Base-by-base conservation (phyloP, 2,113 vertebrate species). In the Heloderma charlesbogerti region DNA sequence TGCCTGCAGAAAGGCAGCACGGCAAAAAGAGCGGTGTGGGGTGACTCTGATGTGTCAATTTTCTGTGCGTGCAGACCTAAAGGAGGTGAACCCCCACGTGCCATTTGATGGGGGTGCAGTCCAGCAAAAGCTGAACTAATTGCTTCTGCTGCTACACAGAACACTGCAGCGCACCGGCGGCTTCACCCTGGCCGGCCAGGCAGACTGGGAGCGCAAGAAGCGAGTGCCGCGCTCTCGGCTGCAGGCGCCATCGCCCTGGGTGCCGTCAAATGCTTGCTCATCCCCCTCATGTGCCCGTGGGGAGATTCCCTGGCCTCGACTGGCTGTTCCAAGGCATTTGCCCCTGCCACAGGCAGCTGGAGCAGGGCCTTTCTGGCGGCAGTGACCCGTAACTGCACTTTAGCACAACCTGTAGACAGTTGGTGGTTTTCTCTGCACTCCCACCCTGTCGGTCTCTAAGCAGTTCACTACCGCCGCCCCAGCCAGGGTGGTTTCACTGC, bases 311-410 rank as follows among this genome's bases (percentile, higher is more conserved):
- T 34, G 51, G 45, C 22, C 18, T 10, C 48, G 8, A 25, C 60
- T 20, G 10, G 7, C 40, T 10, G 12, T 48, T 25, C 2, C 43
- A 8, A 25, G 25, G 43, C 37, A 45, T 31, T 25, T 25, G 48
- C 20, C 25, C 10, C 37, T 9, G 18, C 37, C 34, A 43, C 2
- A 12, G 37, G 22, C 27, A 29, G 60, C 40, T 43, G 51, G 72
- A 69, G 16, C 13, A 90, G 77, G 94, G 89, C 92, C 90, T 92
- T 93, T 92, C 95, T 93, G 71, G 89, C 87, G 94, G 78, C 72
- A n/a, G 48, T 63, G 15, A 45, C 31, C 78, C 20, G 10, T 9
- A 72, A 37, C 31, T 40, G 69, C 69, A 22, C 69, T 54, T 89
- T 45, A 63, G 51, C 54, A 84, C 71, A n/a, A 80, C 16, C 6